A percentile compares a stretch with the other conserved stretches of the same genome.
phyloP scores from a whole-genome alignment of 2,797 vertebrate species.

The Acipenser transmontanus region DNA sequence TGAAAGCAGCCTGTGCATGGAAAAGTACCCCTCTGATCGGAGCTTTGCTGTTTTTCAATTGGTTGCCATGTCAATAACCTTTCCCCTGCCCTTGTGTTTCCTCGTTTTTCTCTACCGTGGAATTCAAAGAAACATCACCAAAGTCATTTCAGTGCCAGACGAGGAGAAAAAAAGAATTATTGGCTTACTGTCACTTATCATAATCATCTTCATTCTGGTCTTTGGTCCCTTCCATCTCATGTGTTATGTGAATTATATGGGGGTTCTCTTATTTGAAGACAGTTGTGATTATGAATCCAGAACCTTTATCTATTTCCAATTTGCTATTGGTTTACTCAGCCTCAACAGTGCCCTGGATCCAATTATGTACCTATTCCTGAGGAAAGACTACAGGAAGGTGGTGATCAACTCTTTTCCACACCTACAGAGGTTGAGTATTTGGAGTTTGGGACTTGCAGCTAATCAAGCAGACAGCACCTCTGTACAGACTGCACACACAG shows the following conservation, averaged over 20 bases:
- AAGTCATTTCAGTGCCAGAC: not conserved
- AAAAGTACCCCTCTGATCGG: slow-evolving; percentile 30
- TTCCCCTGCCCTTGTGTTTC: slow-evolving; percentile 32
- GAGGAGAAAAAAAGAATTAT: slow-evolving; percentile 1
- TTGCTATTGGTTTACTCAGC: not conserved
- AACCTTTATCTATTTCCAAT: slow-evolving; percentile 1
- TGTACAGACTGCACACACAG: not conserved
- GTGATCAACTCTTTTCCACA: not conserved
- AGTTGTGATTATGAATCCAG: not conserved
- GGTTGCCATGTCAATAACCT: slow-evolving; percentile 32
- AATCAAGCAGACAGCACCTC: not conserved
- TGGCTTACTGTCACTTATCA: not conserved
- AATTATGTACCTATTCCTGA: not conserved
- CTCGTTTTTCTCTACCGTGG: slow-evolving; percentile 10
- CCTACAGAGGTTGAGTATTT: not conserved
- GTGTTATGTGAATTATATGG: not conserved
- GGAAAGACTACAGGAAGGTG: not conserved
- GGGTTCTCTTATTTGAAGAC: not conserved
- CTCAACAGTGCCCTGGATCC: slow-evolving; percentile 1
- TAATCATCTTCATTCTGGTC: not conserved
- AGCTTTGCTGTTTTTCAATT: slow-evolving; percentile 29
- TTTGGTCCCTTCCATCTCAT: slow-evolving; percentile 7
- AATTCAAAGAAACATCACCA: not conserved
- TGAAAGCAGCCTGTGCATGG: slow-evolving; percentile 28
- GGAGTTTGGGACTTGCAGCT: not conserved